phyloP scores from a whole-genome alignment of 2,888 invertebrate species.

The Rhyacophila evoluta region DNA sequence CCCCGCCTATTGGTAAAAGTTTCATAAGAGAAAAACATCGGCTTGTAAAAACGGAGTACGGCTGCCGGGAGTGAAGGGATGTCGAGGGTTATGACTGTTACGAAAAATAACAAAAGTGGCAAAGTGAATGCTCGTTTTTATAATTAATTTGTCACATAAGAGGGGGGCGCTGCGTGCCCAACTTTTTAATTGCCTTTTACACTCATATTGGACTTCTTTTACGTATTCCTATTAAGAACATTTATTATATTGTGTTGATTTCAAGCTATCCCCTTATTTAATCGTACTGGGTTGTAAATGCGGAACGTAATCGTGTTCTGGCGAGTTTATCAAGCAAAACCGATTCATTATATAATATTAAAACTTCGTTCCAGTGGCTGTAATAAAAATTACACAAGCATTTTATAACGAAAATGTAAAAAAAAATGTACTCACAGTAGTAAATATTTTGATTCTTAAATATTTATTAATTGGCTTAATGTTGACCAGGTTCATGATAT shows the following conservation, averaged over 20 bases:
- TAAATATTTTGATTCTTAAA: too few species aligned
- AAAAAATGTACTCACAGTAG: too few species aligned
- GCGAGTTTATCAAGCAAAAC: neutral
- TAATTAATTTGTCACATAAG: constrained; percentile 25
- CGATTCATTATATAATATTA: too few species aligned
- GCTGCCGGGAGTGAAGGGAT: neutral
- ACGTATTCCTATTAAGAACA: neutral
- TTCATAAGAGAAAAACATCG: neutral
- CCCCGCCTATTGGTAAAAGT: neutral
- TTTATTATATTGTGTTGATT: constrained; percentile 5
- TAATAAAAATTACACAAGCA: too few species aligned
- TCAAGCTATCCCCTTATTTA: neutral
- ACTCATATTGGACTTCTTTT: neutral
- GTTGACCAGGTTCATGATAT: too few species aligned
- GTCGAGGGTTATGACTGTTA: neutral
- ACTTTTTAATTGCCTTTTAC: constrained; percentile 17
- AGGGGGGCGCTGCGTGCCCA: neutral
- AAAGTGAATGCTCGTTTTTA: constrained; percentile 23
- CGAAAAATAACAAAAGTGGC: constrained; percentile 22
- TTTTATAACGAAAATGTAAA: too few species aligned
- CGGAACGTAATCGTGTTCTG: neutral
- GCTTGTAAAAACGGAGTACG: neutral
- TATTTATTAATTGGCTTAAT: too few species aligned
- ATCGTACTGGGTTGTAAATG: neutral
- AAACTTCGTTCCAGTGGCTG: too few species aligned